These are phyloP conservation scores for Rhinogobius similis DNA, from an alignment of 2,113 vertebrate genomes.

Conservation along the genomic window DNA sequence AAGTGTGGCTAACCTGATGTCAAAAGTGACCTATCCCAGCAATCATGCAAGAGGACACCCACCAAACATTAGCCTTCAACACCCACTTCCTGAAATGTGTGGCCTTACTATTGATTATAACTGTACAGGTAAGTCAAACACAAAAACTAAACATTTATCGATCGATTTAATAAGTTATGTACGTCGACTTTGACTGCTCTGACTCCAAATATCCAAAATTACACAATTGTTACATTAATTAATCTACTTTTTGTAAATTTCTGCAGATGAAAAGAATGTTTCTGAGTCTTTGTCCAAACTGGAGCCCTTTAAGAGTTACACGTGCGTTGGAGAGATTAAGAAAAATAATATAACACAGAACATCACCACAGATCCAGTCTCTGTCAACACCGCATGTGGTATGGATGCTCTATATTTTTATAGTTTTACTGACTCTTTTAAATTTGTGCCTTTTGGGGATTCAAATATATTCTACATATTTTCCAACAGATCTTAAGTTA, in stretches of 20 bases:
- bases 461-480: not conserved
- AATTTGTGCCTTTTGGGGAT: not conserved
- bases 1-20: accelerated
- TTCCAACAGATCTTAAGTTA: constrained; percentile 31
- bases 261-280: not conserved
- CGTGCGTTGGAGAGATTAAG: constrained; percentile 19
- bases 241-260: not conserved
- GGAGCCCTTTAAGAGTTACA: constrained; percentile 48
- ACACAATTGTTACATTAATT: too few relatives aligned
- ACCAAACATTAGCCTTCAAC: accelerated
- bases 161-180: too few relatives aligned
- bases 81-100: constrained; percentile 20
- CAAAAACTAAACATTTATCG: not conserved
- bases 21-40: not conserved
- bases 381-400: constrained; percentile 28
- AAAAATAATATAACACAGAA: accelerated
- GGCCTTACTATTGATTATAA: constrained; percentile 11
- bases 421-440: not conserved
- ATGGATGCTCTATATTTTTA: constrained; percentile 9
- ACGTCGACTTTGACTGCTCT: too few relatives aligned
- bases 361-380: accelerated
- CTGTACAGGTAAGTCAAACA: constrained; percentile 41
- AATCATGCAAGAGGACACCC: not conserved
- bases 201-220: too few relatives aligned
- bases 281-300: not conserved